Evolutionary conservation across 2,797 vertebrate genomes (phyloP).

Genomic region (Notoglanidium macrostoma): DNA sequence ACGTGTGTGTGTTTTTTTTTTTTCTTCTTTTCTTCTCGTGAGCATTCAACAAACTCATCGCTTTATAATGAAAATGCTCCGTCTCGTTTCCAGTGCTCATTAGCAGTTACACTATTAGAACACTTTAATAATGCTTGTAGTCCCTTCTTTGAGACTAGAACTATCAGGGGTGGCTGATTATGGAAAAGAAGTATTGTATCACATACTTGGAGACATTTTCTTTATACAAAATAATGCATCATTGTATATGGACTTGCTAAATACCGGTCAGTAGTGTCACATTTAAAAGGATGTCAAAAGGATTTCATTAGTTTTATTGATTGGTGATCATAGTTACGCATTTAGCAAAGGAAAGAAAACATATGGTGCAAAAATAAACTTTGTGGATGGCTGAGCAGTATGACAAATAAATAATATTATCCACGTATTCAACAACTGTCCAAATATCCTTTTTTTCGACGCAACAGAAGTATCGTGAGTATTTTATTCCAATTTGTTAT

Average conservation of each 20-base stretch:
- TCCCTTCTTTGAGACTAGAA: not conserved
- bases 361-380: no score
- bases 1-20: not conserved
- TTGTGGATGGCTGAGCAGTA: no score
- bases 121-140: not conserved
- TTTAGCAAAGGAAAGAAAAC: no score
- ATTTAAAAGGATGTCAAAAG: no score
- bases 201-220: not conserved
- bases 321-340: no score
- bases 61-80: slow-evolving; percentile 3
- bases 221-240: not conserved
- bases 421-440: no score
- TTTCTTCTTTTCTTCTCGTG: not conserved
- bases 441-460: no score
- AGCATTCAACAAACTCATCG: not conserved
- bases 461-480: no score
- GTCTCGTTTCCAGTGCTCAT: slow-evolving; percentile 26
- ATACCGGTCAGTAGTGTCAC: not conserved
- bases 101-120: slow-evolving; percentile 19
- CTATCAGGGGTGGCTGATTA: not conserved
- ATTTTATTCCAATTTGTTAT: no score
- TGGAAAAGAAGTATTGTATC: not conserved
- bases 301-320: no score
- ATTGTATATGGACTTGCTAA: not conserved
- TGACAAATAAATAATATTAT: no score